Conservation (phyloP, 53 echinoderm and acorn worm genomes). For the Holothuria leucospilota region DNA sequence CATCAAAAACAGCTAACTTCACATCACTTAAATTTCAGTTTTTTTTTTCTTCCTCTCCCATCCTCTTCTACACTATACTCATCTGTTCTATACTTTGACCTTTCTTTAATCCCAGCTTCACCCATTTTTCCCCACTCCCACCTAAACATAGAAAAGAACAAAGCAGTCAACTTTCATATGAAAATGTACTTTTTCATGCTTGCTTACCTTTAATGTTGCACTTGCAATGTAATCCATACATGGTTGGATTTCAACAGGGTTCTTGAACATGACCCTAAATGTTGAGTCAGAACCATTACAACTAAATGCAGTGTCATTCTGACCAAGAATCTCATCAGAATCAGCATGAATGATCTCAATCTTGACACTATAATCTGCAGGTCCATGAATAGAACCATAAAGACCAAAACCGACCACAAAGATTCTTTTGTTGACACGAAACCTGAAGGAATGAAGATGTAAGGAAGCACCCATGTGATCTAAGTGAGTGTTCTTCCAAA, state of each 20-base stretch:
- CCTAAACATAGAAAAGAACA: no score
- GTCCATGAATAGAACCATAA: conserved; percentile 98
- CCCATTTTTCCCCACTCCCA: no score
- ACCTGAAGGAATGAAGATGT: conserved; percentile 56
- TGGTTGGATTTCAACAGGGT: conserved; percentile 91
- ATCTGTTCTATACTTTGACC: no score
- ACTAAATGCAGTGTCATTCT: conserved; percentile 98
- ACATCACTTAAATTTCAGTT: not conserved
- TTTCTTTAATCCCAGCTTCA: no score
- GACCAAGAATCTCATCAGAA: conserved; percentile 80
- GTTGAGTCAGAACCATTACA: conserved; percentile 96
- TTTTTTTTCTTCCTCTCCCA: not conserved
- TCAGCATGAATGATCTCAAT: conserved; percentile 98
- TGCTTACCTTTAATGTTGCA: conserved; percentile 89
- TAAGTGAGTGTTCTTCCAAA: not conserved
- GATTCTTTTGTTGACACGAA: conserved; percentile 92
- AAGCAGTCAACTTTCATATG: not conserved
- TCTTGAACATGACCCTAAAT: conserved; percentile 98
- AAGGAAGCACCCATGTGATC: not conserved
- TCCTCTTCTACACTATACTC: no score
- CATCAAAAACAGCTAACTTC: not conserved
- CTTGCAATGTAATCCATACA: conserved; percentile 94
- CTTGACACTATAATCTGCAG: conserved; percentile 95
- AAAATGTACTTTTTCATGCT: not conserved
- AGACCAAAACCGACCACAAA: conserved; percentile 99